These are phyloP conservation scores for Mastacembelus armatus DNA, from an alignment of 2,797 vertebrate genomes.

Conservation along the genomic window DNA sequence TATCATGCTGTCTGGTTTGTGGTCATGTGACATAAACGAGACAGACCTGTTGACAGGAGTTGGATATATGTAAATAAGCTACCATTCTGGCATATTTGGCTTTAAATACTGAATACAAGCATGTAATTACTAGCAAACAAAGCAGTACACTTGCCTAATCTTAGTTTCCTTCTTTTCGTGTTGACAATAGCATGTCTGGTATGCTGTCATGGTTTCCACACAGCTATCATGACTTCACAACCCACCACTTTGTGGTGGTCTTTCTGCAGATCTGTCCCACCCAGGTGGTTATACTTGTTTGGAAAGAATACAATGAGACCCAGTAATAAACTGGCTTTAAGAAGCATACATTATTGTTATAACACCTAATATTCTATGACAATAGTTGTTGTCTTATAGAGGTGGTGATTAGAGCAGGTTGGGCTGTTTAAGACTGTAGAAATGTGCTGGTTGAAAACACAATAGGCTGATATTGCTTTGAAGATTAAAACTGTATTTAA, in stretches of 20 bases:
- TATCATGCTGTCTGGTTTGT: neutral
- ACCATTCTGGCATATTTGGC: neutral
- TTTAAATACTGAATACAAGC: constrained; percentile 1
- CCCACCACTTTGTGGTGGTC: constrained; percentile 34
- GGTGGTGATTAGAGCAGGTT: constrained; percentile 29
- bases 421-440: constrained; percentile 27
- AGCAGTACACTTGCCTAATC: neutral
- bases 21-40: constrained; percentile 1
- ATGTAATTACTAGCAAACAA: constrained; percentile 24
- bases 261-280: constrained; percentile 11
- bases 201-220: constrained; percentile 16
- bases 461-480: constrained; percentile 37
- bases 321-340: constrained; percentile 17
- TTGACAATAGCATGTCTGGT: constrained; percentile 17
- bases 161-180: constrained; percentile 17
- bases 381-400: constrained; percentile 32
- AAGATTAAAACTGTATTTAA: constrained; percentile 51
- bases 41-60: neutral
- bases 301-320: constrained; percentile 15
- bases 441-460: constrained; percentile 34
- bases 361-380: constrained; percentile 6
- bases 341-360: neutral
- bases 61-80: neutral
- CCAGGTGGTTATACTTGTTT: constrained; percentile 29
- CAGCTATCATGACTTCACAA: constrained; percentile 23